Percentiles rank a stretch among this genome's conserved stretches.
Conservation (phyloP, 1,140 invertebrate species). For the Diploscapter pachys region DNA sequence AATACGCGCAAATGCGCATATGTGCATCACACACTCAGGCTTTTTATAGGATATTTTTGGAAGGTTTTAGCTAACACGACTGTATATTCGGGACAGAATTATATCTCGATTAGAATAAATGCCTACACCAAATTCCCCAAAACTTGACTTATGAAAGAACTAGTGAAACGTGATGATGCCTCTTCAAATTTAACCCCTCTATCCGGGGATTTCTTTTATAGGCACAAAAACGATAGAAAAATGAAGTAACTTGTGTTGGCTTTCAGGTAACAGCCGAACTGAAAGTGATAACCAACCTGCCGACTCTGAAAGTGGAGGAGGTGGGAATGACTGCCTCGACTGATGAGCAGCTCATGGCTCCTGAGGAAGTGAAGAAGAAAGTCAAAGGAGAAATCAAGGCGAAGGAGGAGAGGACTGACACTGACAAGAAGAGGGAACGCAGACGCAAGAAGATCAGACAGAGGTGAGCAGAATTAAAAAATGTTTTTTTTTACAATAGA, state of each 20-base stretch:
- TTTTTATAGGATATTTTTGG: no score
- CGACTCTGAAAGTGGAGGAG: constrained; percentile 88
- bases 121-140: no score
- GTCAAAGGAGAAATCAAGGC: constrained; percentile 73
- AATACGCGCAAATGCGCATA: no score
- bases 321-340: constrained; percentile 79
- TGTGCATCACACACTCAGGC: no score
- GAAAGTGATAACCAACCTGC: constrained; percentile 83
- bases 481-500: no score
- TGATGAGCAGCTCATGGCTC: constrained; percentile 81
- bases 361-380: constrained; percentile 80
- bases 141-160: no score
- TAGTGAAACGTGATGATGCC: constrained; percentile 56
- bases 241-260: no score
- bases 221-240: no score
- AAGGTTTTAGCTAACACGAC: no score
- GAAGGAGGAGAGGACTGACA: constrained; percentile 74
- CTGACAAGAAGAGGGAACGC: constrained; percentile 83
- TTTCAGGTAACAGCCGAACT: constrained; percentile 75
- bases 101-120: no score
- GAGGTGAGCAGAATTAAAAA: constrained; percentile 43
- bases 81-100: no score
- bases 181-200: constrained; percentile 13
- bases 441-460: constrained; percentile 80
- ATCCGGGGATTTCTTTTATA: constrained; percentile 19